A percentile compares a stretch with the other conserved stretches of the same genome.
Conservation (phyloP, 2,797 vertebrate species). For the Distichodus sexfasciatus region DNA sequence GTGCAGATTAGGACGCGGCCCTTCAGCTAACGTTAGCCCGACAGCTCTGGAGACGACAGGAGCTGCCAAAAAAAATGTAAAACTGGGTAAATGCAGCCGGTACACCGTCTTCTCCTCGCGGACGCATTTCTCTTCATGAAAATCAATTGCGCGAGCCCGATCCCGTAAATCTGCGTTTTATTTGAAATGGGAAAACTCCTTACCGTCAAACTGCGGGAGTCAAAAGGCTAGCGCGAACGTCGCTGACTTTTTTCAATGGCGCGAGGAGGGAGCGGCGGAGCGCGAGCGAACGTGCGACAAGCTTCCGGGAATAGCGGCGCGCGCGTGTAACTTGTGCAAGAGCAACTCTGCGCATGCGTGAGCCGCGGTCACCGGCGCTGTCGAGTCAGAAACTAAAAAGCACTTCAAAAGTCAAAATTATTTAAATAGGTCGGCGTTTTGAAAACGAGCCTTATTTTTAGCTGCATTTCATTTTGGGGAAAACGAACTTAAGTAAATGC, state of each 20-base stretch:
- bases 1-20: no score
- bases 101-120: no score
- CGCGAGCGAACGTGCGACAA: constrained; percentile 43
- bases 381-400: no score
- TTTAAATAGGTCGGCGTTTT: background rate
- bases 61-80: background rate
- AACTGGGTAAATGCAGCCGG: background rate
- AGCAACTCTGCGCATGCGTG: constrained; percentile 22
- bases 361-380: no score
- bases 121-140: no score
- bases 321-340: no score
- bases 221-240: constrained; percentile 27
- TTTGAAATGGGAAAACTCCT: no score
- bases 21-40: constrained; percentile 13
- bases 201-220: constrained; percentile 64
- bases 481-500: no score
- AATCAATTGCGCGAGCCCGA: no score
- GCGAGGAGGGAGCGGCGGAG: constrained; percentile 37
- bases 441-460: background rate
- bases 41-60: background rate
- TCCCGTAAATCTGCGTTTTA: no score
- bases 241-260: constrained; percentile 54
- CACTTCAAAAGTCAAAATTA: no score
- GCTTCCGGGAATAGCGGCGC: constrained; percentile 60
- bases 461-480: background rate